Percentiles rank a stretch among this genome's conserved stretches.
Conservation (phyloP, 2,797 vertebrate species). For the Molossus alvarezi region DNA sequence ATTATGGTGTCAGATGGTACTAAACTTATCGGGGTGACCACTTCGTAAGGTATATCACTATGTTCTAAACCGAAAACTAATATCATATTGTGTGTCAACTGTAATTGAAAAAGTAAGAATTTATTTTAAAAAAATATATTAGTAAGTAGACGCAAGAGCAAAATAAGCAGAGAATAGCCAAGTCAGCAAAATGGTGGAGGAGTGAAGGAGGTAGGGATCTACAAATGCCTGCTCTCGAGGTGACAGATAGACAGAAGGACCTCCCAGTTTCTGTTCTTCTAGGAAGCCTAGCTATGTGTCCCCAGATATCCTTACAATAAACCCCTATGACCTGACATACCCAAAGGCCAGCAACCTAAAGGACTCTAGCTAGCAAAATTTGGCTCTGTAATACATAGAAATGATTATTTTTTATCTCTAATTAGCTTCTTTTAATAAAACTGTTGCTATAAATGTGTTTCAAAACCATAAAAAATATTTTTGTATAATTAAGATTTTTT, state of each 20-base stretch:
- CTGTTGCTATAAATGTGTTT: neutral
- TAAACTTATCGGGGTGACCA: neutral
- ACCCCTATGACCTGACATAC: neutral
- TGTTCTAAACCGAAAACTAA: neutral
- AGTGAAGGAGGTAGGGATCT: neutral
- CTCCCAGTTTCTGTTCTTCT: conserved; percentile 8
- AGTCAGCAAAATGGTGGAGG: neutral
- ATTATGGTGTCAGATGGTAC: neutral
- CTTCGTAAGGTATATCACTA: neutral
- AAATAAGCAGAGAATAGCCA: neutral
- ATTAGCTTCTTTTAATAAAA: conserved; percentile 33
- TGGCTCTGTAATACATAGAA: neutral
- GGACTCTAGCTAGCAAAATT: neutral
- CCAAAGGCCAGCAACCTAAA: neutral
- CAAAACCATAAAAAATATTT: neutral
- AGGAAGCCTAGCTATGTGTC: neutral
- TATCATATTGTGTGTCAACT: neutral
- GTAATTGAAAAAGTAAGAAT: neutral
- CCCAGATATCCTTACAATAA: neutral
- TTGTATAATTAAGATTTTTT: neutral
- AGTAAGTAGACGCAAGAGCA: neutral
- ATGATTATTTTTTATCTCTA: neutral
- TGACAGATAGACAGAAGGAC: neutral
- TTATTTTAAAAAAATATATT: neutral
- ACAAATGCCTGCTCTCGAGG: neutral